Conservation (phyloP, 30 jellyfish, hydroid and myxozoan species). For the Aurelia aurita complex sp. Pacific region DNA sequence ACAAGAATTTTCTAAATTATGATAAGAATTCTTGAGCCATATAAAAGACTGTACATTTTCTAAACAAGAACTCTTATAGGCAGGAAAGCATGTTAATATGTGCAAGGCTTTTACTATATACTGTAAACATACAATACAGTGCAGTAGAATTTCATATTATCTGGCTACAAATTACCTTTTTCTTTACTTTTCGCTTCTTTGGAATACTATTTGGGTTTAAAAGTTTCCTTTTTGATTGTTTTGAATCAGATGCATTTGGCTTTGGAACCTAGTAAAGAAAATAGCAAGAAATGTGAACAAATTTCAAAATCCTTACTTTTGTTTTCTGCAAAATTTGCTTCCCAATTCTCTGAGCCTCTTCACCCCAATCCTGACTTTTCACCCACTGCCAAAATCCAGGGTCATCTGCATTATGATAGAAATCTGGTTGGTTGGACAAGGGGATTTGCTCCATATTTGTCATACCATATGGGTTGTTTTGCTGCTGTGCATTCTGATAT, state of each 20-base stretch:
- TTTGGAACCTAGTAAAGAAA: background rate
- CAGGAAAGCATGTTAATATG: no score
- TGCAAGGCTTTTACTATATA: no score
- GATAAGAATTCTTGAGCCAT: no score
- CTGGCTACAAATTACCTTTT: background rate
- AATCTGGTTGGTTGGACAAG: conserved; percentile 11
- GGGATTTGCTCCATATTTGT: conserved; percentile 16
- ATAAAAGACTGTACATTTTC: no score
- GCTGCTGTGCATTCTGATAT: background rate
- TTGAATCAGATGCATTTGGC: background rate
- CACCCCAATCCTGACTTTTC: conserved; percentile 72
- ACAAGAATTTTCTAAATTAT: no score
- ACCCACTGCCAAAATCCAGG: conserved; percentile 82
- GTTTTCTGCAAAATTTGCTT: conserved; percentile 70
- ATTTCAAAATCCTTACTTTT: conserved; percentile 31
- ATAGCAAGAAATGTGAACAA: background rate
- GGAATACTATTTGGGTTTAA: background rate
- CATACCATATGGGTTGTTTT: background rate
- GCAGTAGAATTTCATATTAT: no score
- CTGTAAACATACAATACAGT: no score
- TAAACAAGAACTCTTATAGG: no score
- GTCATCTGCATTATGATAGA: conserved; percentile 31
- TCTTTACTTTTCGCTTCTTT: background rate
- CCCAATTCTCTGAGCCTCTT: conserved; percentile 73
- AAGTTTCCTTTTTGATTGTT: background rate